phyloP scores from a whole-genome alignment of 1,140 invertebrate species.

The Drosophila lini region DNA sequence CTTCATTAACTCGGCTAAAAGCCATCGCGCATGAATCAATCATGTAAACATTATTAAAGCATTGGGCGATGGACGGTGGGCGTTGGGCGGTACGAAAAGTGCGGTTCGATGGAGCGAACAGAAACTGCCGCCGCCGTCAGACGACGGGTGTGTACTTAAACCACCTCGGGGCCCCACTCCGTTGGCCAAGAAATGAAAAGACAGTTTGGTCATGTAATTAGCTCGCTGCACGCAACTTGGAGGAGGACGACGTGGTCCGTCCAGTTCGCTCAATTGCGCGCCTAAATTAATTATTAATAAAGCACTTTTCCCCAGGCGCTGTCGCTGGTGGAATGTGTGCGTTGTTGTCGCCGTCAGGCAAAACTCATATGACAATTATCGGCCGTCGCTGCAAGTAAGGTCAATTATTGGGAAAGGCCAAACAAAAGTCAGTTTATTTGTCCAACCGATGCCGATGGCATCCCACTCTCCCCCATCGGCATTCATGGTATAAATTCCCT shows the following conservation, averaged over 20 bases:
- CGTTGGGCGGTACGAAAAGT: constrained; percentile 8
- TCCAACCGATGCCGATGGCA: constrained; percentile 32
- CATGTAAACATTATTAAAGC: constrained; percentile 67
- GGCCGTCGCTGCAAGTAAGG: constrained; percentile 35
- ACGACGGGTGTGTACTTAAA: constrained; percentile 35
- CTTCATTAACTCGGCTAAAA: constrained; percentile 64
- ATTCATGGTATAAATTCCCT: constrained; percentile 7
- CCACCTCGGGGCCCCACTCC: constrained; percentile 22
- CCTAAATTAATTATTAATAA: constrained; percentile 75
- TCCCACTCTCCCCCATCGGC: constrained; percentile 10
- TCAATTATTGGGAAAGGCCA: constrained; percentile 72
- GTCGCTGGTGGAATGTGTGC: constrained; percentile 39
- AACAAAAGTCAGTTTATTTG: constrained; percentile 48
- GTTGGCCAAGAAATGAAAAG: constrained; percentile 59
- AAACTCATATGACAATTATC: constrained; percentile 56
- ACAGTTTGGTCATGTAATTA: constrained; percentile 75
- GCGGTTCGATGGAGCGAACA: constrained; percentile 54
- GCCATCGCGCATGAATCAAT: constrained; percentile 66
- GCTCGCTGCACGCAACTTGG: constrained; percentile 41
- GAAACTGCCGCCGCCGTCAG: neutral
- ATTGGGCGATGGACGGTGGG: neutral
- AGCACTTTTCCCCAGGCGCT: constrained; percentile 47
- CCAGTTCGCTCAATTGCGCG: constrained; percentile 57
- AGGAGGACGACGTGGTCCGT: constrained; percentile 4
- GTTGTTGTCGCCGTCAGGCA: constrained; percentile 14